Evolutionary conservation across 2,888 invertebrate genomes (phyloP), one percentile per base, ranked within the genome.

Genomic region (Standfussiana lucernea): DNA sequence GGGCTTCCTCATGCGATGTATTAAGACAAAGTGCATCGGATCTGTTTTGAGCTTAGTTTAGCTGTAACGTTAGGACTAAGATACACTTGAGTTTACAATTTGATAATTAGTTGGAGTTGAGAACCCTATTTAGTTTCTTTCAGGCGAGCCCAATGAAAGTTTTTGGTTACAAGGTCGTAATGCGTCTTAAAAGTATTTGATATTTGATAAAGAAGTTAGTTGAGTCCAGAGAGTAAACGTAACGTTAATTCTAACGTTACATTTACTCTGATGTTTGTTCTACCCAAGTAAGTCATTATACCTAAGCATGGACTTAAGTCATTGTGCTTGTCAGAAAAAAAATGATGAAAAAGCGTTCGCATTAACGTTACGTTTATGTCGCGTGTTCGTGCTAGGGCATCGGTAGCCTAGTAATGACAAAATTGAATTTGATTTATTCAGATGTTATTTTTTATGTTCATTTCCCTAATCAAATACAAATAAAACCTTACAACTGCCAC

Each of bases 1-100:
- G 61, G 65, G 56, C n/a, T 75, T 45, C 15, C 32, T 18, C 40
- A 47, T 28, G 50, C 64, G 56, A 68, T 56, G 47, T 77, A 77
- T 84, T 80, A 80, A 84, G 84, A 84, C 65, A 77, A 77, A 84
- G 74, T 84, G 64, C 77, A 75, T 72, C 24, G 50, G 42, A 77
- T 80, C 69, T 47, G 42, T 75, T 75, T 61, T 72, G 47, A 77
- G 77, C 66, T 61, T 15, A 68, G 32, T 71, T 69, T 37, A 79
- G 70, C 24, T 67, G 15, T 28, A 40, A 64, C 21, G 59, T 56
- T 53, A 68, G 37, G 37, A 28, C 24, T 67, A 47, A 66, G 32
- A 42, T 24, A 21, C n/a, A 40, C 21, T 47, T 10, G 11, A 35
- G 56, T 82, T 68, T 80, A 59, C 64, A 64, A 67, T 50, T 21